Evolutionary conservation across 2,888 invertebrate genomes (phyloP), one percentile per base, ranked within the genome.

Genomic region (Drosophila buzzatii): DNA sequence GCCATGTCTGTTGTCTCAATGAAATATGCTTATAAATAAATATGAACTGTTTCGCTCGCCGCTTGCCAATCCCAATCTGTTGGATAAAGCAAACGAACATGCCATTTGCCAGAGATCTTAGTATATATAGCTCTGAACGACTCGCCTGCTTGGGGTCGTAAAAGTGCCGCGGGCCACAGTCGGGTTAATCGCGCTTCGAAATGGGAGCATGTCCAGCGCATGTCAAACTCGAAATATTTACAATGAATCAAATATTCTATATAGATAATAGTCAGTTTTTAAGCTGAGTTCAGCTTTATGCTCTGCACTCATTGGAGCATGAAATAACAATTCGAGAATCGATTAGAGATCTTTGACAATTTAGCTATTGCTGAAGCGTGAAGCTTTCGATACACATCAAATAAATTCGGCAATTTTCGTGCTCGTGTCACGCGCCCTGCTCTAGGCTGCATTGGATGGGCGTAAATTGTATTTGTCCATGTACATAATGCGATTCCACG

Each of bases 401-500:
- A 9, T 42, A 16, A 35, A 20, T 33, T 14, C 4, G 14, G 35
- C 27, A 16, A 47, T 27, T 27, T 23, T 23, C 16, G 23, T 27
- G 14, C 9, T 35, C 52, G 52, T 37, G 23, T 53, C 52, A 52
- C 52, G 52, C 53, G 53, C 37, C 10, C 52, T 57, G 44, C 56
- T 18, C 55, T 49, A 55, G 47, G 53, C 37, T 39, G 9, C 16
- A n/a, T 31, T 60, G 37, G 18, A 35, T 55, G 20, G 20, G 2
- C 23, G 64, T 59, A 20, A 44, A 66, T 56, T 53, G 0, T n/a
- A 18, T 14, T 1, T 47, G 10, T 59, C 18, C 59, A 14, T 49
- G 47, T 44, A 79, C 75, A 71, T 73, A 82, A 87, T 82, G 68
- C 20, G 42, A 71, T 85, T 79, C 88, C 58, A 59, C 49, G 65